Percentiles rank a stretch among this genome's conserved stretches.
Conservation (phyloP, 1,140 invertebrate species). For the Wasmannia auropunctata region DNA sequence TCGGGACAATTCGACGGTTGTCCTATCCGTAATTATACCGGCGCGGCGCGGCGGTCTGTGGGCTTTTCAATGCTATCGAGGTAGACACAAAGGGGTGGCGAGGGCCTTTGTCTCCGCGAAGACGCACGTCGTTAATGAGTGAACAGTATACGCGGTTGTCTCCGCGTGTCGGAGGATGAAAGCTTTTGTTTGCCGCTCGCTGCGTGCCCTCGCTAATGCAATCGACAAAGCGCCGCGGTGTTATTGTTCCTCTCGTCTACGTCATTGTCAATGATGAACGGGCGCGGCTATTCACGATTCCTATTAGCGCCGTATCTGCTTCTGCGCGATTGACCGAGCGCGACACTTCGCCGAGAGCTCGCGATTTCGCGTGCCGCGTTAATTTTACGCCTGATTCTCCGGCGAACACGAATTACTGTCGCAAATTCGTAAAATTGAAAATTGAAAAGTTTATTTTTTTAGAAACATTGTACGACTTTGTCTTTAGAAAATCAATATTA, state of each 20-base stretch:
- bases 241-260: constrained; percentile 28
- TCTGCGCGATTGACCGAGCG: constrained; percentile 10
- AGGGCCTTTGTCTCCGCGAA: constrained; percentile 26
- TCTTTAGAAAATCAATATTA: neutral
- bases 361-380: neutral
- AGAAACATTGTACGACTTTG: neutral
- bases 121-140: constrained; percentile 31
- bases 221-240: constrained; percentile 31
- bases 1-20: neutral
- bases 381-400: constrained; percentile 21
- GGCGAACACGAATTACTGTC: neutral
- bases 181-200: constrained; percentile 29
- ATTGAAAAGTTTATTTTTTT: neutral
- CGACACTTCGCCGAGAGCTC: neutral
- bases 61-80: neutral
- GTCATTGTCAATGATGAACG: constrained; percentile 48
- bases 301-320: constrained; percentile 33
- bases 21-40: neutral
- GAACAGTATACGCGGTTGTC: constrained; percentile 27
- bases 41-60: neutral
- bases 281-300: constrained; percentile 12
- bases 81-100: neutral
- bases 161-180: neutral
- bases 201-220: constrained; percentile 19
- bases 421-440: neutral